Evolutionary conservation across 2,888 invertebrate species (phyloP), one percentile per base, ranked within the genome.

Genomic region (Chelonus formosanus): DNA sequence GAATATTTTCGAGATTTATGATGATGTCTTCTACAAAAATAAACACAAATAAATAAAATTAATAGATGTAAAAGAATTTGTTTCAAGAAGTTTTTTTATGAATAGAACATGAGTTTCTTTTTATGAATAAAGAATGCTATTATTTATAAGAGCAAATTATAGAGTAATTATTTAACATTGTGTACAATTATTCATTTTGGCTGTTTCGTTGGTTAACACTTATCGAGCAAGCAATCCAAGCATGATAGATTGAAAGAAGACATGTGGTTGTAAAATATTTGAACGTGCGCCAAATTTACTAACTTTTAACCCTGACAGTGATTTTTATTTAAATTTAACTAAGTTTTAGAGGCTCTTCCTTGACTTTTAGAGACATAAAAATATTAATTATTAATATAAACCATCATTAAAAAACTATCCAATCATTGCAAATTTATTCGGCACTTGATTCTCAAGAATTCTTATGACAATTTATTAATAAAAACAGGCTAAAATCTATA

Each of bases 1-100:
- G 93, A 93, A 81, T 90, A 91, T 85, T 94, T 94, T 43, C 89
- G 85, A 36, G 86, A 86, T 74, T 92, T 90, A 71, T 89, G 84
- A 78, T 90, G 89, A 71, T 89, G 89, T 71, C 91, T 90, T 85
- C 87, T 89, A 76, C 3, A 77, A 80, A 58, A 31, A 35, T 58
- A 34, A 60, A 55, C 7, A 34, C 36, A 6, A 63, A 36, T n/a
- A 61, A 4, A 10, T 20, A 2, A 20, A 20, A 20, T 20, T 20
- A 20, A 20, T 20, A 20, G 20, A 20, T 20, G 20, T 20, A 20
- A 20, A 44, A 31, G 8, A 20, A 6, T 52, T 8, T 52, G 50
- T 20, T 20, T 20, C 20, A 20, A 20, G 20, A 20, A 20, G 20
- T 20, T 20, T 20, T 20, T 20, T 20, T 20, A 20, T 20, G 20